Conservation (phyloP, 1,140 invertebrate species). For the Halictus rubicundus region DNA sequence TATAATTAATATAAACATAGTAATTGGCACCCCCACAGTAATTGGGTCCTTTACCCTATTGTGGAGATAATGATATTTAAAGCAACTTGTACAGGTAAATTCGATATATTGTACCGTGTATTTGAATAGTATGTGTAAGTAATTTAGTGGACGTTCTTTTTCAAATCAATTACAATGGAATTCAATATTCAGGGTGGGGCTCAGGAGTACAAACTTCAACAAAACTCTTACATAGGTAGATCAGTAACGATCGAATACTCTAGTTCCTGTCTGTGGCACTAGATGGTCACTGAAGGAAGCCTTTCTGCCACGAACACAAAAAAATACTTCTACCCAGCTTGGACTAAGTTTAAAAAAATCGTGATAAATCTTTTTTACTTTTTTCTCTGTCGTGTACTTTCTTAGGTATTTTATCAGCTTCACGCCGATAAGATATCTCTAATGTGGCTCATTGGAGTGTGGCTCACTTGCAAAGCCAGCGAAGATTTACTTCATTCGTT, state of each 20-base stretch:
- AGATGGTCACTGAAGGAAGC: conserved; percentile 59
- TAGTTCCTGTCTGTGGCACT: conserved; percentile 67
- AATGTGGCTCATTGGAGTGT: too few relatives aligned
- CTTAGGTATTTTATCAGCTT: neutral
- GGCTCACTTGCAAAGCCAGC: neutral
- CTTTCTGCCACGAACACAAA: conserved; percentile 40
- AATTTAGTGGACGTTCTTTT: too few relatives aligned
- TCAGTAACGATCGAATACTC: conserved; percentile 69
- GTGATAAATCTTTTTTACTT: neutral
- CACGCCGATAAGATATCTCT: neutral
- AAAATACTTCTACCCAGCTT: neutral
- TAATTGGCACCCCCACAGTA: too few relatives aligned
- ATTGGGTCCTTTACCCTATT: too few relatives aligned
- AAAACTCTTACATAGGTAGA: conserved; percentile 68
- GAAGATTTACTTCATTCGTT: neutral
- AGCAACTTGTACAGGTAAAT: too few relatives aligned
- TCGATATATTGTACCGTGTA: too few relatives aligned
- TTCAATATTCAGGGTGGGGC: conserved; percentile 64
- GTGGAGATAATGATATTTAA: too few relatives aligned
- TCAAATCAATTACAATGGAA: too few relatives aligned
- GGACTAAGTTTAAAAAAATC: neutral
- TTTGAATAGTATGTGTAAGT: too few relatives aligned
- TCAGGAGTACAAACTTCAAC: conserved; percentile 54
- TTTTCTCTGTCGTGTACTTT: neutral
- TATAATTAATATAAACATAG: too few relatives aligned